phyloP scores from a whole-genome alignment of 2,797 vertebrate species.

The Amniataba percoides region DNA sequence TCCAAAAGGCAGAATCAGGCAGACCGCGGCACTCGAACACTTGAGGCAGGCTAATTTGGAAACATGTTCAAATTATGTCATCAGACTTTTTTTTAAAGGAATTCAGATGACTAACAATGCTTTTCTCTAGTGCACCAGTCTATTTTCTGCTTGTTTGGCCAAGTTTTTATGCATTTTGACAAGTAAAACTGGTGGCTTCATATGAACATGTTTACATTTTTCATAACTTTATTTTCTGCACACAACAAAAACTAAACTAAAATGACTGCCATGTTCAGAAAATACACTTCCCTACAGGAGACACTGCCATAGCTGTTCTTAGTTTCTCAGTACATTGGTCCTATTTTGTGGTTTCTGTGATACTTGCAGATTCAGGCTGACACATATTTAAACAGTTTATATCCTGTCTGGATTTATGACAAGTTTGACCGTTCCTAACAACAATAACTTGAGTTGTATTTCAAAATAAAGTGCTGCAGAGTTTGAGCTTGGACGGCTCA shows the following conservation, averaged over 20 bases:
- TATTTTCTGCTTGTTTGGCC: background rate
- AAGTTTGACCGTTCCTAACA: background rate
- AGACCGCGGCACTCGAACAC: background rate
- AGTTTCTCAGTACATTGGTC: background rate
- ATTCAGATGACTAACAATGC: background rate
- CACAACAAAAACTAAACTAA: background rate
- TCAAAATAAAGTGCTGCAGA: background rate
- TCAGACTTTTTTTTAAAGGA: background rate
- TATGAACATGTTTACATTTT: background rate
- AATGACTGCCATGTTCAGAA: background rate
- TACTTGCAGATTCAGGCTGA: conserved; percentile 7
- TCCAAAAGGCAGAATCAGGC: background rate
- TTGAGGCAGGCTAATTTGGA: background rate
- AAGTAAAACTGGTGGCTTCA: background rate
- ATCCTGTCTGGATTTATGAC: conserved; percentile 24
- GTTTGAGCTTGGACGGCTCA: background rate
- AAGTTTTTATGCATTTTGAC: background rate
- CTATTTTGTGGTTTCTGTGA: conserved; percentile 10
- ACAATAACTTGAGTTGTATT: background rate
- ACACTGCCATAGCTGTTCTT: background rate
- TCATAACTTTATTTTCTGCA: conserved; percentile 3
- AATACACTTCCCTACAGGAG: background rate
- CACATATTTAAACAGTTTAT: conserved; percentile 39
- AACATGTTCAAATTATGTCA: background rate
- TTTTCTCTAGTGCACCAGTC: background rate